Evolutionary conservation across 2,888 invertebrate genomes (phyloP).

Genomic region (Drosophila birchii): DNA sequence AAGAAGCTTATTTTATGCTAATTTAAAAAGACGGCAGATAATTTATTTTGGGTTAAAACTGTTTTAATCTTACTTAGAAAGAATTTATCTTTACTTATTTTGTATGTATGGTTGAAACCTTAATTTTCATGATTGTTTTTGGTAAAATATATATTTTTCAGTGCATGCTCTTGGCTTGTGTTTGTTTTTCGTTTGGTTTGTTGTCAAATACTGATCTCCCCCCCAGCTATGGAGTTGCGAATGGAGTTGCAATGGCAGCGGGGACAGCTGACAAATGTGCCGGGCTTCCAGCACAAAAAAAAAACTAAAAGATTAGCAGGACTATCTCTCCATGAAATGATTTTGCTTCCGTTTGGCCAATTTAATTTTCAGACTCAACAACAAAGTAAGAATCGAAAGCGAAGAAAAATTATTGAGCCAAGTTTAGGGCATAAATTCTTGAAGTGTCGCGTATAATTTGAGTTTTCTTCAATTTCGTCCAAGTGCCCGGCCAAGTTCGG

Average conservation of each 20-base stretch:
- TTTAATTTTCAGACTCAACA: conserved; percentile 29
- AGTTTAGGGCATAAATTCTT: conserved; percentile 41
- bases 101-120: too few species aligned
- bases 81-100: too few species aligned
- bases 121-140: too few species aligned
- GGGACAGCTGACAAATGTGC: conserved; percentile 37
- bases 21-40: too few species aligned
- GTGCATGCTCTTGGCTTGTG: conserved; percentile 15
- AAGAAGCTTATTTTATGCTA: too few species aligned
- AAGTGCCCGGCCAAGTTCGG: conserved; percentile 32
- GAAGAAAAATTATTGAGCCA: conserved; percentile 28
- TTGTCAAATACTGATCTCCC: conserved; percentile 29
- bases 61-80: too few species aligned
- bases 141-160: neutral
- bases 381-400: neutral
- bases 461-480: conserved; percentile 39
- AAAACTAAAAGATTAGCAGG: conserved; percentile 28
- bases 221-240: conserved; percentile 5
- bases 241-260: conserved; percentile 20
- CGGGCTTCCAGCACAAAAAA: conserved; percentile 4
- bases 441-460: conserved; percentile 48
- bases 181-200: conserved; percentile 35
- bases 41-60: neutral
- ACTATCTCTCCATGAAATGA: conserved; percentile 22
- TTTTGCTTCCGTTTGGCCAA: conserved; percentile 16